These are phyloP conservation scores for Ceratitis capitata DNA, from an alignment of 1,140 invertebrate species.

Conservation along the genomic window DNA sequence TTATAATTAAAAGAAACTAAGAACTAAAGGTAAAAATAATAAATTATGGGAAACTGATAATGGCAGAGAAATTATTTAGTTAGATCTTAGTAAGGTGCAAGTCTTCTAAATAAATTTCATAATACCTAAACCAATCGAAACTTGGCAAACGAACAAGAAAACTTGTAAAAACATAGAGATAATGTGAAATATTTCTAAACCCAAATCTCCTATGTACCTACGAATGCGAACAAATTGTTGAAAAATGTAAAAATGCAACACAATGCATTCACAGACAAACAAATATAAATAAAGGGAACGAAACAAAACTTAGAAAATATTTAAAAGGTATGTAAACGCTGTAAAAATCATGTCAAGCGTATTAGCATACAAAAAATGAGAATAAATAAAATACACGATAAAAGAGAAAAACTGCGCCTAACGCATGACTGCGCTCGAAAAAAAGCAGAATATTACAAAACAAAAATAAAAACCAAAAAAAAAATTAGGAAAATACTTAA, in stretches of 20 bases:
- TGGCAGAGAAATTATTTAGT: too few species aligned
- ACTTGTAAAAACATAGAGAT: too few species aligned
- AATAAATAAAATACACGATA: background rate
- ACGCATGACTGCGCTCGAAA: background rate
- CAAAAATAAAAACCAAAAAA: too few species aligned
- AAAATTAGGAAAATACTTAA: background rate
- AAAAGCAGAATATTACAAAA: background rate
- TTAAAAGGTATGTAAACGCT: background rate
- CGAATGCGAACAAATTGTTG: background rate
- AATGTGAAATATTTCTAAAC: too few species aligned
- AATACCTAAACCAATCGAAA: too few species aligned
- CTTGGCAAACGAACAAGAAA: too few species aligned
- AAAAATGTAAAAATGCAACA: background rate
- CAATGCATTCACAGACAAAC: background rate
- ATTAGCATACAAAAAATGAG: background rate
- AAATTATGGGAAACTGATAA: too few species aligned
- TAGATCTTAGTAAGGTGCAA: too few species aligned
- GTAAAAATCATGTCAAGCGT: background rate
- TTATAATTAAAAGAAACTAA: too few species aligned
- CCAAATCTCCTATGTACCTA: background rate
- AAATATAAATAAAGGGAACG: background rate
- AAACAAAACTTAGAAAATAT: background rate
- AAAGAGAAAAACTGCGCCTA: background rate
- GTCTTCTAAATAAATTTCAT: too few species aligned
- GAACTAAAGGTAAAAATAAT: too few species aligned